Conservation (phyloP, 2,888 invertebrate species). For the Caenorhabditis plicata region DNA sequence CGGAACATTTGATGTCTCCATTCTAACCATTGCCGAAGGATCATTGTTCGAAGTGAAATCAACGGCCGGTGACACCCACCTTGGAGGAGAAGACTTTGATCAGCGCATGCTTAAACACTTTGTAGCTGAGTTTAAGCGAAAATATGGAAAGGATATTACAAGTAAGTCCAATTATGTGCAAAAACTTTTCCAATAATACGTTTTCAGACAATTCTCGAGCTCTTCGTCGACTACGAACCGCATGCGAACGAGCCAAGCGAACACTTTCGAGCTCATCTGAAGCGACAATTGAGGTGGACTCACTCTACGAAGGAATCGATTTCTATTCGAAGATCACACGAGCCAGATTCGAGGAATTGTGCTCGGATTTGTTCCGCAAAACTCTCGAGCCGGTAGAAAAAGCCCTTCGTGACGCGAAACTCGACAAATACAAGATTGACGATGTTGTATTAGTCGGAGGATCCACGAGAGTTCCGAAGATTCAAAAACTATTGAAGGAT, state of each 20-base stretch:
- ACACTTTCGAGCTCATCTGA: slow-evolving; percentile 70
- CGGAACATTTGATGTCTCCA: slow-evolving; percentile 70
- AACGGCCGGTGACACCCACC: slow-evolving; percentile 77
- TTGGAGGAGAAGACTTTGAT: slow-evolving; percentile 55
- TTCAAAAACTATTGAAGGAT: slow-evolving; percentile 86
- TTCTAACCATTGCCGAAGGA: slow-evolving; percentile 48
- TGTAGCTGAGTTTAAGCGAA: slow-evolving; percentile 67
- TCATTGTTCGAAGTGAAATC: slow-evolving; percentile 47
- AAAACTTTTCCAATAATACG: no score
- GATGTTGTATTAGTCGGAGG: slow-evolving; percentile 77
- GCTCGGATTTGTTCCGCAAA: slow-evolving; percentile 90
- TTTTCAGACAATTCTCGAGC: slow-evolving; percentile 83
- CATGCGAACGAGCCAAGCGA: slow-evolving; percentile 76
- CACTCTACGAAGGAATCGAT: slow-evolving; percentile 89
- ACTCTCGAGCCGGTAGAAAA: slow-evolving; percentile 97
- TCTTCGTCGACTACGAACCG: slow-evolving; percentile 83
- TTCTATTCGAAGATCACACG: slow-evolving; percentile 94
- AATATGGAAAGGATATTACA: slow-evolving; percentile 66
- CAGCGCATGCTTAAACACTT: slow-evolving; percentile 66
- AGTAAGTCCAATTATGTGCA: no score
- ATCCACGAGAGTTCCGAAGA: slow-evolving; percentile 94
- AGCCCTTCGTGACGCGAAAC: slow-evolving; percentile 88
- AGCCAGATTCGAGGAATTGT: slow-evolving; percentile 93
- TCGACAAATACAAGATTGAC: slow-evolving; percentile 77
- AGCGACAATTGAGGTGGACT: slow-evolving; percentile 83